These are phyloP conservation scores for Chouioia cunea DNA, from an alignment of 2,888 invertebrate species.

Conservation along the genomic window DNA sequence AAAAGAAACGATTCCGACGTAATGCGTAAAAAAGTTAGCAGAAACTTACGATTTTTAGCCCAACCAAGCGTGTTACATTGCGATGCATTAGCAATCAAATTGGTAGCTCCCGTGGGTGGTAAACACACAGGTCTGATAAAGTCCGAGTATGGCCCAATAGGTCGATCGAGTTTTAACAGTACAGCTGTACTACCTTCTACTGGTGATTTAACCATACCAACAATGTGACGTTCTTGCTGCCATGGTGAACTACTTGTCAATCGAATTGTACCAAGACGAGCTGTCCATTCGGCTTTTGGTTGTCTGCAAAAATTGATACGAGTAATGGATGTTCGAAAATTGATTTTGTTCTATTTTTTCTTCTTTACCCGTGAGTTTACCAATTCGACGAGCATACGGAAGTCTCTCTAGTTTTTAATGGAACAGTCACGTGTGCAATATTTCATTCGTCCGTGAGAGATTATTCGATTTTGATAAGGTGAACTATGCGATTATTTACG, in stretches of 20 bases:
- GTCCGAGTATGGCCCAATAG: slow-evolving; percentile 80
- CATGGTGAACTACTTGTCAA: slow-evolving; percentile 86
- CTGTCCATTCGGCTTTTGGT: slow-evolving; percentile 89
- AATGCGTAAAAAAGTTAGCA: no score
- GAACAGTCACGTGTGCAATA: no score
- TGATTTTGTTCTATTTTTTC: no score
- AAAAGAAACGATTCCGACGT: no score
- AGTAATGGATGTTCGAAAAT: no score
- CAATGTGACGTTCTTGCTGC: slow-evolving; percentile 86
- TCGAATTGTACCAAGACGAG: slow-evolving; percentile 82
- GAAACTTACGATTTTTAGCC: slow-evolving; percentile 82
- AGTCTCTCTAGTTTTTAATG: no score
- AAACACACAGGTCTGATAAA: slow-evolving; percentile 87
- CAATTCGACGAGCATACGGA: no score
- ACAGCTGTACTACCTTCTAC: slow-evolving; percentile 90
- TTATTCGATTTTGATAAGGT: no score
- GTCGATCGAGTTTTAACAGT: slow-evolving; percentile 82
- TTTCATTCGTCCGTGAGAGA: no score
- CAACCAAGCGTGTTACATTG: slow-evolving; percentile 89
- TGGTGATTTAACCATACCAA: slow-evolving; percentile 90
- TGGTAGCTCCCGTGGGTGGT: slow-evolving; percentile 73
- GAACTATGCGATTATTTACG: no score
- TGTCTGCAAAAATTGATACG: slow-evolving; percentile 76
- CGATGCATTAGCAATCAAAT: slow-evolving; percentile 64
- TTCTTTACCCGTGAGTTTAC: no score